Evolutionary conservation across 2,888 invertebrate genomes (phyloP).

Genomic region (Cordilura impudica): DNA sequence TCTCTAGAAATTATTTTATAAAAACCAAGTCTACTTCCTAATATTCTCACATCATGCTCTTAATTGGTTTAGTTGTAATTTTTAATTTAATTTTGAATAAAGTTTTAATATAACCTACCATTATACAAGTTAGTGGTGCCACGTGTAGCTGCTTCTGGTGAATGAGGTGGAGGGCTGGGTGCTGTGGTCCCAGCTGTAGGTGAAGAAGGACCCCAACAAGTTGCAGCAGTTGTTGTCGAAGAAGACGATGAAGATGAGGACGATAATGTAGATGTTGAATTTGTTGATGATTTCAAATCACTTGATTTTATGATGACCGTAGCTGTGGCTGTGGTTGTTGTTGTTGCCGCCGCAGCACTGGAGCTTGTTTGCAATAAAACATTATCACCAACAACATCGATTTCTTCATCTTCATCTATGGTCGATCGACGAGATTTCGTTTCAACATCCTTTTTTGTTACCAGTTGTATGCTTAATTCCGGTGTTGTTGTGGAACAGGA

Average conservation of each 20-base stretch:
- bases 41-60: no score
- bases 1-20: no score
- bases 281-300: constrained; percentile 78
- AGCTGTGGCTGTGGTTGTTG: constrained; percentile 64
- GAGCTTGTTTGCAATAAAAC: constrained; percentile 60
- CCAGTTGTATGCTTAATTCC: constrained; percentile 48
- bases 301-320: constrained; percentile 79
- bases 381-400: constrained; percentile 90
- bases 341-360: constrained; percentile 46
- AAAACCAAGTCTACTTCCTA: no score
- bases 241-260: constrained; percentile 1
- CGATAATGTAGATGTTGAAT: constrained; percentile 15
- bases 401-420: constrained; percentile 86
- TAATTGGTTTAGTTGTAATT: no score
- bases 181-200: constrained; percentile 87
- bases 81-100: no score
- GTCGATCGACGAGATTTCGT: constrained; percentile 79
- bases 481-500: constrained; percentile 65
- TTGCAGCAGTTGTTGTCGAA: constrained; percentile 76
- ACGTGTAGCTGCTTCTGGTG: constrained; percentile 81
- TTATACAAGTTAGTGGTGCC: constrained; percentile 86
- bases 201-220: constrained; percentile 86
- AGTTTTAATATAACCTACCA: constrained; percentile 80
- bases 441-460: constrained; percentile 57
- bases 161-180: constrained; percentile 85